Evolutionary conservation across 2,888 invertebrate species (phyloP), one percentile per base, ranked within the genome.

Genomic region (Calameuta idolon): DNA sequence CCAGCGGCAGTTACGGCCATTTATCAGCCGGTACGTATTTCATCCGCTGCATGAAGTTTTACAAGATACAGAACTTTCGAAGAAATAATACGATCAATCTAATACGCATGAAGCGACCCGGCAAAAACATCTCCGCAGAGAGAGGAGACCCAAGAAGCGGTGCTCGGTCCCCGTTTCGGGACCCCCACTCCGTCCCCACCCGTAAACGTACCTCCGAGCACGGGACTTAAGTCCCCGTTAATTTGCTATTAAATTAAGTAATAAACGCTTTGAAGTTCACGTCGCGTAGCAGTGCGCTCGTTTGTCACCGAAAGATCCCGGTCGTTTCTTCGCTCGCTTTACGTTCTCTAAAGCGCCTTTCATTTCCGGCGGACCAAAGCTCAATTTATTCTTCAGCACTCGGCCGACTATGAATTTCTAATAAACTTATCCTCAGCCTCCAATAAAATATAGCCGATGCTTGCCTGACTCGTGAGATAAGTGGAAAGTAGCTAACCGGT

Each of bases 1-100:
- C 97, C 9, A 98, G 98, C 87, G 98, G 98, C 74, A 98, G 98
- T 81, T 98, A 98, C 93, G 98, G 98, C 33, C 99, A 99, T 93
- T 94, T 99, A 83, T 98, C 98, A 83, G 98, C 98, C 85, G 97
- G 96, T 96, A 90, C 87, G 90, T 84, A 69, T 79, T 80, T 73
- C 75, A 11, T 23, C 9, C 9, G 9, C 5, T 55, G 23, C 9
- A 40, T 4, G 5, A 15, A 23, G 1, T 55, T 23, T 55, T 23
- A 55, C 5, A 9, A 23, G 9, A 55, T 9, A 23, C 1, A 9
- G 9, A 23, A 23, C 15, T 71, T 71, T 23, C 12, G 11, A 71
- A 23, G 71, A 71, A 71, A 71, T 5, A 71, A 31, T 71, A 2
- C 15, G 12, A 34, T 71, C 30, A 9, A 31, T 71, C 71, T 34